Evolutionary conservation across 2,113 vertebrate genomes (phyloP), one percentile per base, ranked within the genome.

Genomic region (Protomyctophum bolini): DNA sequence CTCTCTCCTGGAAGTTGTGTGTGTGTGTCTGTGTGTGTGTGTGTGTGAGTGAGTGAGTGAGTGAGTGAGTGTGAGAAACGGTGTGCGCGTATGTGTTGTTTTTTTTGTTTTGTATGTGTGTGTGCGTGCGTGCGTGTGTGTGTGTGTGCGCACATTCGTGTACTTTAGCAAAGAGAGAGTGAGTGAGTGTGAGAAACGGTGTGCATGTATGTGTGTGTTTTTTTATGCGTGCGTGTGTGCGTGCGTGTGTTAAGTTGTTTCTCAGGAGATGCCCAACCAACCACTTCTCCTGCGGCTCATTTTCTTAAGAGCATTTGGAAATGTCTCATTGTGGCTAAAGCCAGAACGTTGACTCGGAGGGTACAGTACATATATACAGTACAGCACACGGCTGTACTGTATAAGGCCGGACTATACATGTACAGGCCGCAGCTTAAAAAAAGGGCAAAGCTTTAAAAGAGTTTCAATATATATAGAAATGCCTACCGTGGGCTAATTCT

Each of bases 271-370:
- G 72, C 60, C 60, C 62, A 66, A 78, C 75, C 82, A 66, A 68
- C 51, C 21, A 51, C 15, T 56, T 52, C 55, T 72, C 54, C 33
- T 33, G 33, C 33, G 33, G 70, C 70, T 72, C 50, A 61, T 75
- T 81, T 72, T 70, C 85, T 64, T n/a, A 57, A 28, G 66, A 56
- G 57, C 72, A 75, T 33, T 58, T 51, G 60, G 51, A 87, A 79
- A 61, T 54, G 67, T 47, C 10, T 49, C 33, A 71, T 55, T 72
- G 62, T 52, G 10, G 41, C 9, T 33, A 33, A 49, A 10, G 6
- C 51, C 3, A 41, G 11, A 11, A 55, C 3, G 14, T 29, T 55
- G 50, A 63, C 58, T 10, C 10, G 9, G 2, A 33, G 33, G 33
- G n/a, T n/a, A n/a, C n/a, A n/a, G n/a, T n/a, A n/a, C n/a, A n/a